Percentiles rank a stretch among this genome's conserved stretches.
Evolutionary conservation across 2,888 invertebrate genomes (phyloP).

Genomic region (Leptopilina drosophilae): DNA sequence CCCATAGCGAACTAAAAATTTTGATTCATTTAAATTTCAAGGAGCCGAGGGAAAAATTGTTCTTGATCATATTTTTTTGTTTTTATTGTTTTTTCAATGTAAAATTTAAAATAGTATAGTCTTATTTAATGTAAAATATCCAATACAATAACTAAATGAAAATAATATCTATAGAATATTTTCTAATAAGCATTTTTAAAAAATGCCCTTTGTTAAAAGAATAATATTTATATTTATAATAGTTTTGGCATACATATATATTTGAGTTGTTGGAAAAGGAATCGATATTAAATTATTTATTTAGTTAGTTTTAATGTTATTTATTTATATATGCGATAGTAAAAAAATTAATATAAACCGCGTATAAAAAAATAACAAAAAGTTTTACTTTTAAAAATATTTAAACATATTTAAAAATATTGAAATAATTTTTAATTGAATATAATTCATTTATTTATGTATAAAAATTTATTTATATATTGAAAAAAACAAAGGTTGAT

Average conservation of each 20-base stretch:
- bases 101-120: no score
- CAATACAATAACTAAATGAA: no score
- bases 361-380: not conserved
- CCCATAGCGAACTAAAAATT: conserved; percentile 11
- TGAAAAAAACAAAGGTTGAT: not conserved
- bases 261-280: conserved; percentile 2
- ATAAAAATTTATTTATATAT: no score
- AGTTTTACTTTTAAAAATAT: not conserved
- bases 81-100: no score
- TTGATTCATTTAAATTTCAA: conserved; percentile 7
- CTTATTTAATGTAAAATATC: no score
- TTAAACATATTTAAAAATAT: not conserved
- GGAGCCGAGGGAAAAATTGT: conserved; percentile 12
- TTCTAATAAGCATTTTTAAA: conserved; percentile 19
- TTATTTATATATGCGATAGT: conserved; percentile 18
- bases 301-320: conserved; percentile 20
- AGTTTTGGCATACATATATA: not conserved
- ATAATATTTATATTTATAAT: not conserved
- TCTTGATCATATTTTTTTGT: not conserved
- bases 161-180: not conserved
- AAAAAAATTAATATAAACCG: conserved; percentile 2
- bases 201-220: conserved; percentile 12
- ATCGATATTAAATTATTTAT: conserved; percentile 24
- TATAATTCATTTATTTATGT: no score
- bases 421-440: no score